These are phyloP conservation scores for Cochlearius cochlearius DNA, from an alignment of 2,113 vertebrate species.

Conservation along the genomic window DNA sequence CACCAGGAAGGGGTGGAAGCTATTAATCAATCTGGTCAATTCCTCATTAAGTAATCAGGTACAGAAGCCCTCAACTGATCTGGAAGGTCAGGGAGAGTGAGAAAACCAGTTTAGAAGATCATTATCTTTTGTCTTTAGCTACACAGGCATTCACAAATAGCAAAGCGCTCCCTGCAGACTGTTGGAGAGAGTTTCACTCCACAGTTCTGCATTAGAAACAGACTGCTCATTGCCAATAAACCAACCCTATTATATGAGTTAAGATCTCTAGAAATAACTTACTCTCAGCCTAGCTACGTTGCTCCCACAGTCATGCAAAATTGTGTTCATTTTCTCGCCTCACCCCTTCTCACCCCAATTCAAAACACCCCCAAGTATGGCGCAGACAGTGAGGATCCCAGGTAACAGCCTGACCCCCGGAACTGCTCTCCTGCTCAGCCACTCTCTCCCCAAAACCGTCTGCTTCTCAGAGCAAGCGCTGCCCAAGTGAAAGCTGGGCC, in stretches of 20 bases:
- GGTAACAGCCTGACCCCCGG: not conserved
- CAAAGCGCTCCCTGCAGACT: not conserved
- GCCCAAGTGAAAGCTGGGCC: not conserved
- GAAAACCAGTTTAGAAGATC: not conserved
- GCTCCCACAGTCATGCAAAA: not conserved
- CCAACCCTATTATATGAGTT: not conserved
- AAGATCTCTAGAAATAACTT: not conserved
- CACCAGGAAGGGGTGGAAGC: not conserved
- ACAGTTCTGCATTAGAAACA: not conserved
- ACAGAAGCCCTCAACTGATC: not conserved
- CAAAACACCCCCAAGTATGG: too few species aligned
- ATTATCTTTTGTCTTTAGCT: not conserved
- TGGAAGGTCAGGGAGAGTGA: not conserved
- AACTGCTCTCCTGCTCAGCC: not conserved
- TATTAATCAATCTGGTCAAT: not conserved
- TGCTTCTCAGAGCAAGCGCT: not conserved
- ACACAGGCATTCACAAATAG: not conserved
- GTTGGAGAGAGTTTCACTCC: not conserved
- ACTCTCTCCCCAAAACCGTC: not conserved
- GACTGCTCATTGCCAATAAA: not conserved
- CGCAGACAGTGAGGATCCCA: rapidly evolving
- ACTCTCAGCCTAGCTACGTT: not conserved
- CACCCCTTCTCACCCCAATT: not conserved
- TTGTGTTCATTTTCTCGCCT: not conserved
- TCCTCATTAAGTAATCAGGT: not conserved